Percentiles rank a stretch among this genome's conserved stretches.
Conservation (phyloP, 35 echinoderm and acorn worm species). For the Amphiura filiformis region DNA sequence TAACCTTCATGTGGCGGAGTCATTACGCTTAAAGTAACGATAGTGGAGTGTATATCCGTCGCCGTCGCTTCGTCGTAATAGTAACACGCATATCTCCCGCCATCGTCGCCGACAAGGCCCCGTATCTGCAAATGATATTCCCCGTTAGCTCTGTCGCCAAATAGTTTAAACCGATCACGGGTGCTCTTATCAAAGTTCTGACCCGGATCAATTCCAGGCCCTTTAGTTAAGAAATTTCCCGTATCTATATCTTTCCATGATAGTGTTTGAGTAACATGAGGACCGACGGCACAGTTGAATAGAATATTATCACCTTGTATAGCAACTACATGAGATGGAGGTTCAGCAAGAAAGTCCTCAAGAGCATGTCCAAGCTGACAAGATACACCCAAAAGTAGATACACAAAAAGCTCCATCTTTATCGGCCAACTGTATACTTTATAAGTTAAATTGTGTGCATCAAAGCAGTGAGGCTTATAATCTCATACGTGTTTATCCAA, state of each 20-base stretch:
- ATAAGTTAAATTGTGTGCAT: background rate
- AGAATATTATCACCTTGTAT: background rate
- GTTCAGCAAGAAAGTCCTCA: background rate
- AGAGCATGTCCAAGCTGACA: background rate
- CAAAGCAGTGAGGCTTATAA: background rate
- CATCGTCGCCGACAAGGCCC: conserved; percentile 31
- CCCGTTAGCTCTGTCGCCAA: conserved; percentile 50
- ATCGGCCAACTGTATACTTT: background rate
- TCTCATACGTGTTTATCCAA: background rate
- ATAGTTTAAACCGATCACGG: conserved; percentile 17
- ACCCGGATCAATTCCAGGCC: conserved; percentile 38
- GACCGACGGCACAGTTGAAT: background rate
- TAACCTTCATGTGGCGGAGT: conserved; percentile 51
- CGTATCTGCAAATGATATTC: conserved; percentile 63
- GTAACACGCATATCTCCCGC: conserved; percentile 52
- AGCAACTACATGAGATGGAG: background rate
- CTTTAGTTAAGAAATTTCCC: conserved; percentile 43
- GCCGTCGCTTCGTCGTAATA: conserved; percentile 17
- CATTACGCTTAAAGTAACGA: conserved; percentile 45
- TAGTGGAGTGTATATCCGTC: conserved; percentile 27
- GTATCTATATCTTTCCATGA: conserved; percentile 69
- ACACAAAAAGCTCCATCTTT: background rate
- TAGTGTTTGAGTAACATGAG: background rate
- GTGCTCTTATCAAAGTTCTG: background rate
- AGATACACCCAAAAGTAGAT: background rate